phyloP scores from a whole-genome alignment of 1,140 invertebrate species.

The Hycleus phaleratus region DNA sequence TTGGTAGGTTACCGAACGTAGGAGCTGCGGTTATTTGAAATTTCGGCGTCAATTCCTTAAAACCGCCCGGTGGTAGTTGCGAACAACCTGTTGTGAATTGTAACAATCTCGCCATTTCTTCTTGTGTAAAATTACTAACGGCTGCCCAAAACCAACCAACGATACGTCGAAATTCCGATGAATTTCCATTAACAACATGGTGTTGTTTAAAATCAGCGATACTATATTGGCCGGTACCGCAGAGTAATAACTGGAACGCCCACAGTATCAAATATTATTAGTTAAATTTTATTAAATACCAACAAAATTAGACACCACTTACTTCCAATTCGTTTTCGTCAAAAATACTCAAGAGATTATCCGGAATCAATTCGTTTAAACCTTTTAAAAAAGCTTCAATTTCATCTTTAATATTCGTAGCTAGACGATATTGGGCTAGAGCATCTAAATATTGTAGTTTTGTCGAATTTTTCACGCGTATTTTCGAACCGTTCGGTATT shows the following conservation, averaged over 20 bases:
- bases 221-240: constrained; percentile 89
- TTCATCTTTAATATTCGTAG: constrained; percentile 72
- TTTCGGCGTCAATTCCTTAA: constrained; percentile 76
- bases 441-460: constrained; percentile 82
- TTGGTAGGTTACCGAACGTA: constrained; percentile 83
- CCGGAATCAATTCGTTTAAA: constrained; percentile 83
- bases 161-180: constrained; percentile 73
- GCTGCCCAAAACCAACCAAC: constrained; percentile 94
- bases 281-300: background rate
- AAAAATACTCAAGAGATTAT: constrained; percentile 88
- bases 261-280: constrained; percentile 35
- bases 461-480: constrained; percentile 64
- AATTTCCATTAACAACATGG: constrained; percentile 77
- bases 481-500: constrained; percentile 62
- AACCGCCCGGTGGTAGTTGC: constrained; percentile 86
- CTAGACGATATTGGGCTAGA: constrained; percentile 80
- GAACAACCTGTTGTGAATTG: constrained; percentile 94
- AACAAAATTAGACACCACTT: constrained; percentile 19
- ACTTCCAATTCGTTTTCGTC: constrained; percentile 96
- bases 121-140: constrained; percentile 82
- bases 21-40: constrained; percentile 87
- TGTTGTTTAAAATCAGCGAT: constrained; percentile 82
- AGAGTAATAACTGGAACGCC: constrained; percentile 69
- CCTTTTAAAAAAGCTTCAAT: constrained; percentile 84
- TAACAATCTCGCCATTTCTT: constrained; percentile 86